Evolutionary conservation across 1,140 invertebrate genomes (phyloP).

Genomic region (Cataglyphis hispanica): DNA sequence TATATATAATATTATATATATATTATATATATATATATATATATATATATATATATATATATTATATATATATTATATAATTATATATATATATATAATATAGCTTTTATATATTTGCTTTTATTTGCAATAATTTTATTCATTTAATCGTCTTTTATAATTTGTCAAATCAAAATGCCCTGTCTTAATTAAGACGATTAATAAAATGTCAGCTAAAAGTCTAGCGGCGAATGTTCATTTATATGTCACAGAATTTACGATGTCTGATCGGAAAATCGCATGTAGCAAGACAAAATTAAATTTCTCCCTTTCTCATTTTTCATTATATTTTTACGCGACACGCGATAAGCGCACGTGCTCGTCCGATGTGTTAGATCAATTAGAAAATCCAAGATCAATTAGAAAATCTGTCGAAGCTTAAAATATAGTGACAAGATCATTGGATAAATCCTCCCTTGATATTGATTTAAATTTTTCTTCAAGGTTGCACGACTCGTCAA

Average conservation of each 20-base stretch:
- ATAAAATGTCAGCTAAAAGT: neutral
- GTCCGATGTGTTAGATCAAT: conserved; percentile 30
- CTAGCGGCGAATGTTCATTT: neutral
- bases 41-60: too few species aligned
- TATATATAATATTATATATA: too few species aligned
- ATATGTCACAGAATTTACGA: neutral
- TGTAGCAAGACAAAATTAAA: neutral
- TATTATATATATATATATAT: too few species aligned
- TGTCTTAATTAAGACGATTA: neutral
- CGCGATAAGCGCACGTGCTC: conserved; percentile 35
- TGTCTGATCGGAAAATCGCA: conserved; percentile 6
- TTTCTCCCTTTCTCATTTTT: neutral
- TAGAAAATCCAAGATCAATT: conserved; percentile 60
- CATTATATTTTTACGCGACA: conserved; percentile 58
- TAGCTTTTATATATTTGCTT: too few species aligned
- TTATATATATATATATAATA: too few species aligned
- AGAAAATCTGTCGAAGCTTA: conserved; percentile 19
- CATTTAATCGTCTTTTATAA: neutral
- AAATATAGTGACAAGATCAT: conserved; percentile 38
- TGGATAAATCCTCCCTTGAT: neutral
- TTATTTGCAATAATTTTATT: neutral
- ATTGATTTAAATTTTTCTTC: neutral
- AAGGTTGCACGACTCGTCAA: neutral
- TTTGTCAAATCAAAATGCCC: neutral
- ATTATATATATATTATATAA: too few species aligned